These are phyloP conservation scores for Aporrectodea caliginosa DNA, from an alignment of 1,140 invertebrate genomes.

Conservation along the genomic window DNA sequence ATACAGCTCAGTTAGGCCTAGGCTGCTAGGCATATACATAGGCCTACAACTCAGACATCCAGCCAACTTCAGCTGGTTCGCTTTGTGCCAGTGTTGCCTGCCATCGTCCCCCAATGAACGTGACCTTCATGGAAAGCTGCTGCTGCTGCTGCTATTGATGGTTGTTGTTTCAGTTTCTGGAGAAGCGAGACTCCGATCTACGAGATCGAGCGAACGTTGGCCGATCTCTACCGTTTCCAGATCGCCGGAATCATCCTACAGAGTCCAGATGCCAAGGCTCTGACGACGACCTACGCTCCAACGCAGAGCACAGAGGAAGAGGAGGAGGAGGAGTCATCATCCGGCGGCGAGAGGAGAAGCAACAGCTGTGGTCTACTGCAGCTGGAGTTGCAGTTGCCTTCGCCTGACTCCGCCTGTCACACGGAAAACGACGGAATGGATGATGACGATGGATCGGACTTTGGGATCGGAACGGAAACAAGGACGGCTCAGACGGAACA, in stretches of 20 bases:
- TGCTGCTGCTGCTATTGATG: too few species aligned
- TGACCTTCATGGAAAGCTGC: too few species aligned
- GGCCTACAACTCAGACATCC: too few species aligned
- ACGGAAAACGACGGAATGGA: background rate
- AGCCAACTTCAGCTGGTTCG: too few species aligned
- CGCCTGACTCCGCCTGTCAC: background rate
- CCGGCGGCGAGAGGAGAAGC: too few species aligned
- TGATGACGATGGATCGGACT: conserved; percentile 22
- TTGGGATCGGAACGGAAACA: conserved; percentile 42
- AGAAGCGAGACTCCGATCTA: background rate
- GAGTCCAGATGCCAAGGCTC: background rate
- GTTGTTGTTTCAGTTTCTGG: background rate
- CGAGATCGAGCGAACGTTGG: background rate
- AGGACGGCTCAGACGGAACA: conserved; percentile 36
- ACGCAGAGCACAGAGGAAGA: background rate
- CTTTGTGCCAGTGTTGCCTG: too few species aligned
- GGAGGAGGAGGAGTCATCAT: background rate
- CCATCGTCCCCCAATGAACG: too few species aligned
- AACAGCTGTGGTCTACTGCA: too few species aligned
- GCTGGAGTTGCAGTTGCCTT: too few species aligned
- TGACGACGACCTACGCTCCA: background rate
- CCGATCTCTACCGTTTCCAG: background rate
- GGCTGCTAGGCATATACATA: too few species aligned
- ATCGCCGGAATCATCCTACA: background rate
- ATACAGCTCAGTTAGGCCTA: too few species aligned